Evolutionary conservation across 2,797 vertebrate genomes (phyloP).

Genomic region (Macropodus opercularis): DNA sequence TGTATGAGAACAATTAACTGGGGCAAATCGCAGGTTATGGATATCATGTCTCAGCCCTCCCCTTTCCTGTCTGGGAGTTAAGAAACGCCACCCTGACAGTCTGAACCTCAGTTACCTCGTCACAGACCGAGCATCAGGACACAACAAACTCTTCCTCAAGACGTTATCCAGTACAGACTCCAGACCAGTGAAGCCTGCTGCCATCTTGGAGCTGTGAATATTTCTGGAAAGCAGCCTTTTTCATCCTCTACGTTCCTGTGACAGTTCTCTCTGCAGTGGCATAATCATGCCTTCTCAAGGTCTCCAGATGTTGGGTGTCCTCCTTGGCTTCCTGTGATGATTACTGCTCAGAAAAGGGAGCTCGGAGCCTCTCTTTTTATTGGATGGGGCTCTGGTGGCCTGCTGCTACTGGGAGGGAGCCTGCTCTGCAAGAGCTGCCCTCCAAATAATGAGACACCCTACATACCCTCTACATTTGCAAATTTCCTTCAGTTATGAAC

Average conservation of each 20-base stretch:
- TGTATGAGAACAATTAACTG: slow-evolving; percentile 58
- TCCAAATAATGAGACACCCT: slow-evolving; percentile 73
- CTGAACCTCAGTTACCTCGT: slow-evolving; percentile 70
- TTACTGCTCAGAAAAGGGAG: slow-evolving; percentile 91
- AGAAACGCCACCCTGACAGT: slow-evolving; percentile 81
- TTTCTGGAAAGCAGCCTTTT: neutral
- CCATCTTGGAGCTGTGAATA: too few species aligned
- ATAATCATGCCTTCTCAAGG: slow-evolving; percentile 90
- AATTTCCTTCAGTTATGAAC: slow-evolving; percentile 83
- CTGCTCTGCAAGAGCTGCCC: slow-evolving; percentile 93
- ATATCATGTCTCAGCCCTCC: slow-evolving; percentile 69
- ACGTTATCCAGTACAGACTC: too few species aligned
- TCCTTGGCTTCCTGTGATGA: slow-evolving; percentile 90
- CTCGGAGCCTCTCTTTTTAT: slow-evolving; percentile 90
- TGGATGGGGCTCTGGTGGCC: slow-evolving; percentile 86
- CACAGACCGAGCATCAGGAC: slow-evolving; percentile 33
- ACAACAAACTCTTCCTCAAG: slow-evolving; percentile 17
- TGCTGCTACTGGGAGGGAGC: slow-evolving; percentile 87
- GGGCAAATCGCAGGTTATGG: slow-evolving; percentile 38
- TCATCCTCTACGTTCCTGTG: neutral
- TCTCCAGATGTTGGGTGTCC: slow-evolving; percentile 89
- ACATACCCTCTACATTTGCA: slow-evolving; percentile 84
- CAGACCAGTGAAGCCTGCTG: too few species aligned
- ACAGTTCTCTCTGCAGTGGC: neutral
- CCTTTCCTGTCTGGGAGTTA: slow-evolving; percentile 56